phyloP scores from a whole-genome alignment of 23 tunicate genomes.

The Halocynthia roretzi region DNA sequence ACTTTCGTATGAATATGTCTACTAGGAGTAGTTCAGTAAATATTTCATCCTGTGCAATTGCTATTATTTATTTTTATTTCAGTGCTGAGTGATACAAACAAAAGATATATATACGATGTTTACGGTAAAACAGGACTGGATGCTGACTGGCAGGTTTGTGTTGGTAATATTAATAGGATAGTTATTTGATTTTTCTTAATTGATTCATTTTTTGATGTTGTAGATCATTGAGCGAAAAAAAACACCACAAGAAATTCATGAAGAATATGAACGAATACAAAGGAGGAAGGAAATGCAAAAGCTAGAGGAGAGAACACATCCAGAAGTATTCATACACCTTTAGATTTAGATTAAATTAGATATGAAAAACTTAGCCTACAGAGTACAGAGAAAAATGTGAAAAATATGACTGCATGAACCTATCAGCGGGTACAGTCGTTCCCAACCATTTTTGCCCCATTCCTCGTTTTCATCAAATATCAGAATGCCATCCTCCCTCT shows the following conservation, averaged over 20 bases:
- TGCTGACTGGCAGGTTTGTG: conserved; percentile 85
- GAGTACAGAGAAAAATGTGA: no score
- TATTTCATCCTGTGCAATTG: no score
- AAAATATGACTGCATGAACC: no score
- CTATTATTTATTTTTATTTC: conserved; percentile 1
- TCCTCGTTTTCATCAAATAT: no score
- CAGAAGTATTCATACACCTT: conserved; percentile 29
- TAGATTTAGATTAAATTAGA: no score
- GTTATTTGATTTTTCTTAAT: neutral
- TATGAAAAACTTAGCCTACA: no score
- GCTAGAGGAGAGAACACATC: conserved; percentile 73
- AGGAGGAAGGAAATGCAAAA: conserved; percentile 56
- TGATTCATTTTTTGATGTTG: neutral
- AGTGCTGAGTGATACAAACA: conserved; percentile 85
- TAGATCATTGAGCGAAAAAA: conserved; percentile 74
- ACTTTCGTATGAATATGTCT: neutral
- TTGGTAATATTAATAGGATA: neutral
- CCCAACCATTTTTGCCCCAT: no score
- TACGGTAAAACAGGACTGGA: conserved; percentile 83
- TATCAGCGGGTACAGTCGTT: no score
- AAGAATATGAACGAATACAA: conserved; percentile 78
- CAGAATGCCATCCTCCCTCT: no score
- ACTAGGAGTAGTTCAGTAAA: no score
- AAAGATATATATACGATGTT: conserved; percentile 73
- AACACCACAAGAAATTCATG: conserved; percentile 76